Base-by-base conservation (phyloP, 2,113 vertebrate species). In the Ciconia boyciana region DNA sequence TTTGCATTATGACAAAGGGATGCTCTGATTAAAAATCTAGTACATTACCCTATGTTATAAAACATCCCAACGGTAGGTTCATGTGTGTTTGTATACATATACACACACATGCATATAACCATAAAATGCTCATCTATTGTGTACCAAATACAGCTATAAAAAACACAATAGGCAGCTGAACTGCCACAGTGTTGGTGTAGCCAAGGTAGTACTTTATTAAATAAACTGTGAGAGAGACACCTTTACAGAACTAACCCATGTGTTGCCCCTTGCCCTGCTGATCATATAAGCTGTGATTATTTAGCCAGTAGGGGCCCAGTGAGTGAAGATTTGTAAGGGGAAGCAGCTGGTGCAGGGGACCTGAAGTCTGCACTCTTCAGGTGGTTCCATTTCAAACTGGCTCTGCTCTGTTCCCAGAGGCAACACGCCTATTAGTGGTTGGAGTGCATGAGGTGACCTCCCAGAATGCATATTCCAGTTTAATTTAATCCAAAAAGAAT, bases 1-100 rank as follows among this genome's bases (percentile, higher is more conserved):
- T 98, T 94, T 97, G 74, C 85, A 60, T 94, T 96, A 93, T 96
- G 85, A 97, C 93, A 97, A 97, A 97, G 46, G 89, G 97, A 97
- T 76, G 80, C 82, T 94, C 90, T 97, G 97, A 98, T 97, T 95
- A 88, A 94, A 95, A 96, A 78, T 74, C 70, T 64, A 39, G 39
- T 70, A 44, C n/a, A 21, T 61, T 32, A 13, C 49, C 7, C 64
- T 66, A 66, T 46, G 36, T 83, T 88, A 93, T 25, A 60, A 95
- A 90, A 92, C 69, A 69, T 88, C 51, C 39, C 85, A 97, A 92
- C 62, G 72, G 32, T 24, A 68, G 4, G 17, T 57, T 89, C 91
- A 19, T 64, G 29, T 81, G 72, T 74, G 60, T 79, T 69, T 71
- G 72, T 58, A 18, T 41, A 19, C 7, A 13, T 28, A 57, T 5